Conservation (phyloP, 2,797 vertebrate species). For the Simalia tracyae region DNA sequence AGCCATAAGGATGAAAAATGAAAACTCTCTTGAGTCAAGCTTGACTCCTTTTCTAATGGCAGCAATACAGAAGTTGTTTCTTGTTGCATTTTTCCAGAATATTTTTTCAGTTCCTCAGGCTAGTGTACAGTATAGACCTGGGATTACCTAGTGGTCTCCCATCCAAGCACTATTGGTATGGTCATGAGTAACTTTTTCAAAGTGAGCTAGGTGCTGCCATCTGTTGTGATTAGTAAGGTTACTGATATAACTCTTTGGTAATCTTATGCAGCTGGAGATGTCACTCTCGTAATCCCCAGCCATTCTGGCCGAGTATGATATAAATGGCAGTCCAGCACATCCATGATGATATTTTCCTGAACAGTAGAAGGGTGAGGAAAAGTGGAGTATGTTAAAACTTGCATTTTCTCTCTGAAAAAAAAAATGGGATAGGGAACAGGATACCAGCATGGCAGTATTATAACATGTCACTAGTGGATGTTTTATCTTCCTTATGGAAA, state of each 20-base stretch:
- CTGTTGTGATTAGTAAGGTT: no score
- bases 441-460: not conserved
- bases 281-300: no score
- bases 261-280: no score
- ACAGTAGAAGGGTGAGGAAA: no score
- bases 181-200: no score
- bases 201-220: not conserved
- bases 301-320: no score
- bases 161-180: not conserved
- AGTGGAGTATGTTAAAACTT: no score
- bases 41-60: not conserved
- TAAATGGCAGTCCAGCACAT: no score
- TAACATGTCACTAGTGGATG: not conserved
- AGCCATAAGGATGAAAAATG: not conserved
- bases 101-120: not conserved
- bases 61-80: not conserved
- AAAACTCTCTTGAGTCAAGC: not conserved
- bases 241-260: no score
- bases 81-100: not conserved
- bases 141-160: not conserved
- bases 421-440: not conserved
- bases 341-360: no score
- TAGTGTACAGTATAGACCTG: not conserved
- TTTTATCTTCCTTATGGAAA: not conserved
- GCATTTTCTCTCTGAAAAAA: no score